Percentiles rank a stretch among this genome's conserved stretches.
Conservation (phyloP, 1,140 invertebrate genomes). For the Rhynchophorus ferrugineus region DNA sequence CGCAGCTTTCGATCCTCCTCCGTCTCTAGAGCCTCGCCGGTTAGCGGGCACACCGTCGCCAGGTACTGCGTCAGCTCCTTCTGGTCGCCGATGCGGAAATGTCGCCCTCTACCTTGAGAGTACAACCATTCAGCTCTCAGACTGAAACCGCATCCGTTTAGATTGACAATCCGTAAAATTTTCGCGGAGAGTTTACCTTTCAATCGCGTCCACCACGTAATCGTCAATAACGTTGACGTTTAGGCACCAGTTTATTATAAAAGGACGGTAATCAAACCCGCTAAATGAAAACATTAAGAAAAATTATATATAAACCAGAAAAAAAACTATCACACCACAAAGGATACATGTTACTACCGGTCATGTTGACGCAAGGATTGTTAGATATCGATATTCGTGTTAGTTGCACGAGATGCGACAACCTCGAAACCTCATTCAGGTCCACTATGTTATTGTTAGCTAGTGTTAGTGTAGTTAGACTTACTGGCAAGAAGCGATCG, state of each 20-base stretch:
- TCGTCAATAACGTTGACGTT: constrained; percentile 81
- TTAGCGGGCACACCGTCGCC: constrained; percentile 65
- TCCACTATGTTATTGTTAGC: constrained; percentile 79
- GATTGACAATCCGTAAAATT: background rate
- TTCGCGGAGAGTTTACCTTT: constrained; percentile 56
- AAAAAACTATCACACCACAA: constrained; percentile 27
- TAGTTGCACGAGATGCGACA: constrained; percentile 65
- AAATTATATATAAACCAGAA: too few species aligned
- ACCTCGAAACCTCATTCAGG: constrained; percentile 77
- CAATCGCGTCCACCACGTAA: constrained; percentile 78
- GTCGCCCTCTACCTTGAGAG: constrained; percentile 82
- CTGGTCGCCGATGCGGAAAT: constrained; percentile 81
- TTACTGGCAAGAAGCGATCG: constrained; percentile 71
- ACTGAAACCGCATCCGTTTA: constrained; percentile 45
- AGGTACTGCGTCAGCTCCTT: constrained; percentile 74
- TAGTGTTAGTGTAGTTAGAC: constrained; percentile 67
- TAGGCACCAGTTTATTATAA: constrained; percentile 88
- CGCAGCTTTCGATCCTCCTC: constrained; percentile 80
- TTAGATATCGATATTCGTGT: constrained; percentile 75
- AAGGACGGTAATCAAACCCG: constrained; percentile 86
- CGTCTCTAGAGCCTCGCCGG: constrained; percentile 65
- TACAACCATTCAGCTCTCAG: constrained; percentile 93
- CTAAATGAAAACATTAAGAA: too few species aligned
- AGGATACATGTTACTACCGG: constrained; percentile 65
- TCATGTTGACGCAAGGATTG: constrained; percentile 75